phyloP scores from a whole-genome alignment of 2,113 vertebrate genomes.

The Sialia sialis region DNA sequence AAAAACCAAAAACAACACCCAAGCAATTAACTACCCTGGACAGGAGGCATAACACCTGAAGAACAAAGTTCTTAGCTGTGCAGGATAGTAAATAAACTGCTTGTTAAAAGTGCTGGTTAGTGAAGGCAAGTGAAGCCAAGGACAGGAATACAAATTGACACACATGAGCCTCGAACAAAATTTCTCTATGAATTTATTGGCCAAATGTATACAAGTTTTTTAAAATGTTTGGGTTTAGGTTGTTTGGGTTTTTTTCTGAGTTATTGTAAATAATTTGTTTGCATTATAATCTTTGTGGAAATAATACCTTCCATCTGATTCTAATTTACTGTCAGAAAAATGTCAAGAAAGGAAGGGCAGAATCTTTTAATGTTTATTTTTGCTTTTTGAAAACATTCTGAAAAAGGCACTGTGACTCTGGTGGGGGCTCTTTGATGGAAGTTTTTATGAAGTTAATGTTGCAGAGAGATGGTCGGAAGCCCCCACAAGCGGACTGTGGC shows the following conservation, averaged over 20 bases:
- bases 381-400: conserved; percentile 26
- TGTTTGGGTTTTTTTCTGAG: background rate
- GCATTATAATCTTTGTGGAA: background rate
- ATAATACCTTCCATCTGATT: conserved; percentile 40
- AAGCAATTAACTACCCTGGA: background rate
- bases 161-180: background rate
- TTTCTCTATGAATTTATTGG: background rate
- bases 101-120: background rate
- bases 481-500: background rate
- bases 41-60: background rate
- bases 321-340: conserved; percentile 31
- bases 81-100: background rate
- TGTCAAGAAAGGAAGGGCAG: background rate
- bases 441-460: conserved; percentile 56
- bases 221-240: background rate
- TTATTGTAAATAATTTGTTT: background rate
- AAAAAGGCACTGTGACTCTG: background rate
- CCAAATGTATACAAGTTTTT: background rate
- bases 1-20: background rate
- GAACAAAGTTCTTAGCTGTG: background rate
- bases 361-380: conserved; percentile 24
- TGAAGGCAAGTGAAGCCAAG: background rate
- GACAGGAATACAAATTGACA: background rate
- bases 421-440: conserved; percentile 27
- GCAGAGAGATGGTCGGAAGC: conserved; percentile 41